Percentiles rank a stretch among this genome's conserved stretches.
These are phyloP conservation scores for Ranitomeya variabilis DNA, from an alignment of 2,113 vertebrate genomes.

Conservation along the genomic window DNA sequence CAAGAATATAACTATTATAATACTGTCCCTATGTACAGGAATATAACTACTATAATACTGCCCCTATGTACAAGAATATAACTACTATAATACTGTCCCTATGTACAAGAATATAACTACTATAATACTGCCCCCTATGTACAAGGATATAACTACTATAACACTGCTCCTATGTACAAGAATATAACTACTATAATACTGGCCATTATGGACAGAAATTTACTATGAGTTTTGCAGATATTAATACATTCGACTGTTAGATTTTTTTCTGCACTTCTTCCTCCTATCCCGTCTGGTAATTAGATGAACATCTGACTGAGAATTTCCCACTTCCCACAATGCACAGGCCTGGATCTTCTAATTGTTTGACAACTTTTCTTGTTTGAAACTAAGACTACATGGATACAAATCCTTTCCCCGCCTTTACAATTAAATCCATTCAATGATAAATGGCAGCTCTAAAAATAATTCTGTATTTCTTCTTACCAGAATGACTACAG, in stretches of 20 bases:
- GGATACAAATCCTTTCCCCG: background rate
- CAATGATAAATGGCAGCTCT: background rate
- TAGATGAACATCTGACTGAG: background rate
- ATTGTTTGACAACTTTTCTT: background rate
- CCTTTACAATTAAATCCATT: constrained; percentile 15
- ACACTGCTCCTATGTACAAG: constrained; percentile 1
- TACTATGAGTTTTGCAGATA: background rate
- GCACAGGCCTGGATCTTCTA: background rate
- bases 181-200: constrained; percentile 19
- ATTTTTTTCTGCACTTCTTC: background rate
- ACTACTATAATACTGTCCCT: background rate
- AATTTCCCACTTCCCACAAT: background rate
- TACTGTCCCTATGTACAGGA: background rate
- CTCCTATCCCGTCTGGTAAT: background rate
- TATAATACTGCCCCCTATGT: constrained; percentile 4
- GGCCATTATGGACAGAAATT: background rate
- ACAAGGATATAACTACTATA: constrained; percentile 9
- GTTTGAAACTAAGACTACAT: background rate
- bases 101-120: constrained; percentile 9
- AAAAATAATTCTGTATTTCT: background rate
- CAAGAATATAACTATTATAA: background rate
- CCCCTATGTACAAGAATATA: background rate
- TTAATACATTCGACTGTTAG: too few relatives aligned
- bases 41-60: background rate
- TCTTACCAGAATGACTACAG: constrained; percentile 86